A percentile compares a stretch with the other conserved stretches of the same genome.
Evolutionary conservation across 2,113 vertebrate genomes (phyloP).

Genomic region (Penelope pileata): DNA sequence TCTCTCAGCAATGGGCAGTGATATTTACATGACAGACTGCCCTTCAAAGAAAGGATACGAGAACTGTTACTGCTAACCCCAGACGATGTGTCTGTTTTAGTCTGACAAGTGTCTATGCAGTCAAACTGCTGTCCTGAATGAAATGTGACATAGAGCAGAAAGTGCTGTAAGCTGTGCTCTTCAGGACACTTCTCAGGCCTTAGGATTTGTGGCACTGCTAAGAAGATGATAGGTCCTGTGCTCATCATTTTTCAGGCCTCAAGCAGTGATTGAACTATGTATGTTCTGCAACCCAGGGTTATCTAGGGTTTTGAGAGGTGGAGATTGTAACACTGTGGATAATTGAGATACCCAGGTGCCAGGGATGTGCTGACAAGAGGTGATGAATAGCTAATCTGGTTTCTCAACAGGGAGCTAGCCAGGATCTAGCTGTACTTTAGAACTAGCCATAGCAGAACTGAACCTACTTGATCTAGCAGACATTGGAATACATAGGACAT

Average conservation of each 20-base stretch:
- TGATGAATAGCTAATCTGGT: fast-evolving
- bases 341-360: neutral
- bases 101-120: neutral
- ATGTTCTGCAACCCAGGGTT: neutral
- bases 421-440: neutral
- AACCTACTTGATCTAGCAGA: neutral
- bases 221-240: neutral
- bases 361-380: neutral
- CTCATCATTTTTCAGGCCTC: neutral
- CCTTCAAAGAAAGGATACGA: neutral
- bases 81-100: fast-evolving
- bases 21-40: neutral
- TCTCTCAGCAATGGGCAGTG: neutral
- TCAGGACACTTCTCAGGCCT: neutral
- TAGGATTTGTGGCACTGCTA: neutral
- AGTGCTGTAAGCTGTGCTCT: neutral
- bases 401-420: neutral
- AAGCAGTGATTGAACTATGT: neutral
- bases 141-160: fast-evolving
- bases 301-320: neutral
- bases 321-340: neutral
- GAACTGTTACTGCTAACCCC: neutral
- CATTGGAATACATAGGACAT: fast-evolving
- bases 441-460: neutral
- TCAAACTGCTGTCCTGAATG: neutral